These are phyloP conservation scores for Apaloderma vittatum DNA, from an alignment of 2,113 vertebrate species.

Conservation along the genomic window DNA sequence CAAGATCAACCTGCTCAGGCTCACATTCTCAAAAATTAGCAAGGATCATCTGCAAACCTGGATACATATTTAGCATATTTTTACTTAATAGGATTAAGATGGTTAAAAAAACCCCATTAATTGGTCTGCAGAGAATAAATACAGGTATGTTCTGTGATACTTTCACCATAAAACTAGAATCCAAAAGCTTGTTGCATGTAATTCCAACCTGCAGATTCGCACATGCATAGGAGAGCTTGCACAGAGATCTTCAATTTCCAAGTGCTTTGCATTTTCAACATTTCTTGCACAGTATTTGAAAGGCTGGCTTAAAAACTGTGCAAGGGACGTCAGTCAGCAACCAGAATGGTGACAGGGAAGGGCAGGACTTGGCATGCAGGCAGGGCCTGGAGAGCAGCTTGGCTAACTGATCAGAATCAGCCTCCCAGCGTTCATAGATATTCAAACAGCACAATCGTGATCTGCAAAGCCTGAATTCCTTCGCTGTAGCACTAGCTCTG, in stretches of 20 bases:
- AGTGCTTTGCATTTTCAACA: background rate
- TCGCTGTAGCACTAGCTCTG: background rate
- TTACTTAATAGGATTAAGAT: background rate
- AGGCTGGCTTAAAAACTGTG: background rate
- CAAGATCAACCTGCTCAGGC: background rate
- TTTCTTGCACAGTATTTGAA: background rate
- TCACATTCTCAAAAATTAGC: background rate
- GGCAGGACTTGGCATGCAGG: background rate
- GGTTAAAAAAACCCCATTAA: background rate
- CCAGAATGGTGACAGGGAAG: background rate
- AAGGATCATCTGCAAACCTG: background rate
- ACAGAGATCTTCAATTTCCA: background rate
- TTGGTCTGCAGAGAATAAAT: background rate
- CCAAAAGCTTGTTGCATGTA: background rate
- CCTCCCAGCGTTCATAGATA: background rate
- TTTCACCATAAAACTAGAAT: background rate
- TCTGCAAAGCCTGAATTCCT: background rate
- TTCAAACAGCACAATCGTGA: accelerated
- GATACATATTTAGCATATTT: background rate
- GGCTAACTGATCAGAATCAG: background rate
- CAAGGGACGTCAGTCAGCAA: background rate
- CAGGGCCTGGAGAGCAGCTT: background rate
- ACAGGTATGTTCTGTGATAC: background rate
- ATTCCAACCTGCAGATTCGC: background rate
- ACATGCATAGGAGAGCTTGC: accelerated